Evolutionary conservation across 2,797 vertebrate species (phyloP).

Genomic region (Sebastes nivosus): DNA sequence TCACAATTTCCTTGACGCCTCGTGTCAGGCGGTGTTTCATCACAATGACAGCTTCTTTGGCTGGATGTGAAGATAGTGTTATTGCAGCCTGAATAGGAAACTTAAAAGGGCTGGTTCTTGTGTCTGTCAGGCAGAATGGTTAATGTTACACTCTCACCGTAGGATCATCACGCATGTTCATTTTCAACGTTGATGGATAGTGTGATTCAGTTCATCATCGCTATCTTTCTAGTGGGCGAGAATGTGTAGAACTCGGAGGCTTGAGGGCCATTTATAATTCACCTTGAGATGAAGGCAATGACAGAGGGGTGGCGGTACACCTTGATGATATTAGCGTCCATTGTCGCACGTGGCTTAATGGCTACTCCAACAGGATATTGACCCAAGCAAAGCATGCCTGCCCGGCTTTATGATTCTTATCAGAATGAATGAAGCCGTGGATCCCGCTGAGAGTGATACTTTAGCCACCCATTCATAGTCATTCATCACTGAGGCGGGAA

Average conservation of each 20-base stretch:
- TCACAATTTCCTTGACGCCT: constrained; percentile 55
- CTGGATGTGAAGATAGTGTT: constrained; percentile 51
- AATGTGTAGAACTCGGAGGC: constrained; percentile 48
- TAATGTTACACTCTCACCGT: constrained; percentile 52
- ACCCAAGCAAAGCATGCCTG: constrained; percentile 74
- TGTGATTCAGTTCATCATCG: constrained; percentile 58
- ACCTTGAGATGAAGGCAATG: constrained; percentile 80
- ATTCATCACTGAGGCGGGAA: constrained; percentile 79
- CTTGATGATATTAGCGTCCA: constrained; percentile 73
- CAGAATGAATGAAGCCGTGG: constrained; percentile 72
- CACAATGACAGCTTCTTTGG: constrained; percentile 59
- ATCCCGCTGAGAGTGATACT: constrained; percentile 73
- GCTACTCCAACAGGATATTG: constrained; percentile 79
- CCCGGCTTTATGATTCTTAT: constrained; percentile 78
- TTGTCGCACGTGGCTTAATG: constrained; percentile 75
- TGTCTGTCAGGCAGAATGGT: constrained; percentile 61
- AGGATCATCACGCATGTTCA: constrained; percentile 55
- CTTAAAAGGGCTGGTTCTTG: constrained; percentile 46
- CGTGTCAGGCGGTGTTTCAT: constrained; percentile 56
- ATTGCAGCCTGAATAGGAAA: constrained; percentile 58
- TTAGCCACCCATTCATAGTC: constrained; percentile 71
- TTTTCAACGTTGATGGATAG: constrained; percentile 68
- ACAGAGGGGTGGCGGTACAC: constrained; percentile 63
- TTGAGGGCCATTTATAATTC: constrained; percentile 73
- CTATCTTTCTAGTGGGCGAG: constrained; percentile 33